Conservation (phyloP, 2,888 invertebrate genomes). For the Scotopteryx bipunctaria region DNA sequence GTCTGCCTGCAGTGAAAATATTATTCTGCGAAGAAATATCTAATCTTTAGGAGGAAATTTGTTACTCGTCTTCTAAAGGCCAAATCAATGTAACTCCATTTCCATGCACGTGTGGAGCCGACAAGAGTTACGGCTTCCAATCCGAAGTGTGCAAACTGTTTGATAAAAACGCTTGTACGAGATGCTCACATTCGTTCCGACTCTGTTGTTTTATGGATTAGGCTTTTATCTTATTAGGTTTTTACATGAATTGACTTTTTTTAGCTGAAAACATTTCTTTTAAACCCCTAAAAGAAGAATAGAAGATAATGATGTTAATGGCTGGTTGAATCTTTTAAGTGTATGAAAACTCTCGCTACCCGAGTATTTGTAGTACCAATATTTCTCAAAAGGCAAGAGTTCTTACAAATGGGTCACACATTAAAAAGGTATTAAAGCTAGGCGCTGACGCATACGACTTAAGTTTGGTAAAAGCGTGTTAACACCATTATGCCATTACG, state of each 20-base stretch:
- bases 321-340: too few species aligned
- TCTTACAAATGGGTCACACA: conserved; percentile 10
- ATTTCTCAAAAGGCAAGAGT: neutral
- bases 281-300: too few species aligned
- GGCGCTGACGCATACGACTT: conserved; percentile 8
- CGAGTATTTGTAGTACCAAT: neutral
- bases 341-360: too few species aligned
- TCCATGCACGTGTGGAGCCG: conserved; percentile 33
- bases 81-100: conserved; percentile 43
- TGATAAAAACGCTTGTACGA: conserved; percentile 15
- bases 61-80: conserved; percentile 39
- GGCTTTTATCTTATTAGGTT: conserved; percentile 10
- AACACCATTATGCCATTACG: conserved; percentile 31
- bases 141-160: conserved; percentile 20
- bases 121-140: conserved; percentile 17
- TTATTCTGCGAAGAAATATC: conserved; percentile 36
- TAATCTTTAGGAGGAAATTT: conserved; percentile 47
- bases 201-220: conserved; percentile 12
- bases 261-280: neutral
- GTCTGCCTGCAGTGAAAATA: conserved; percentile 43
- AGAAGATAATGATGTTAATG: too few species aligned
- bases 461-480: conserved; percentile 36
- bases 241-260: neutral
- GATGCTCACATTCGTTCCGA: conserved; percentile 2
- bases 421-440: conserved; percentile 5